Evolutionary conservation across 2,797 vertebrate genomes (phyloP), one percentile per base, ranked within the genome.

Genomic region (Serranus cabrilla): DNA sequence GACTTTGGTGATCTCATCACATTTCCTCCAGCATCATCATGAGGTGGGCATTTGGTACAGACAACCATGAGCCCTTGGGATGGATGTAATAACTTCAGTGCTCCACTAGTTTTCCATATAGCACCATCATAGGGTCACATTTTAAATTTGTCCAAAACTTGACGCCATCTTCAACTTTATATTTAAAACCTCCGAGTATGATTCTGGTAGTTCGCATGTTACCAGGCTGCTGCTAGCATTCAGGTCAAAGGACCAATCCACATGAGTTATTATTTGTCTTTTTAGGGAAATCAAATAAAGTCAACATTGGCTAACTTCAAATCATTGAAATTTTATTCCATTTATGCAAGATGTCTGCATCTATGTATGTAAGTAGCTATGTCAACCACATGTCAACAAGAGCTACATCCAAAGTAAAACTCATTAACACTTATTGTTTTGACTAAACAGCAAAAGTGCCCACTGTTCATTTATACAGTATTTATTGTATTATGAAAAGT

Each of bases 351-450:
- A 31, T 11, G 16, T 11, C 0, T n/a, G 31, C n/a, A 39, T n/a
- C 2, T 8, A 54, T 31, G 27, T 31, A 42, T 18, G 18, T 56
- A 34, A 34, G 34, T 34, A 27, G 27, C 27, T 3, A 34, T 6
- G 34, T 7, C 5, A 23, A 27, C 34, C 27, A 57, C 27, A 37
- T 55, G 54, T 56, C 6, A 20, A 56, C 11, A 37, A n/a, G 31
- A 0, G 1, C 51, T 21, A 45, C 21, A 47, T n/a, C 42, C 1
- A n/a, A n/a, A n/a, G n/a, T n/a, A n/a, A n/a, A n/a, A n/a, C n/a
- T n/a, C n/a, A n/a, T n/a, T n/a, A n/a, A n/a, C n/a, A 27, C 18
- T 46, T 39, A 37, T 27, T 72, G 21, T 62, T 71, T 39, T 39
- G 7, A 37, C 4, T 23, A 50, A 57, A 50, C 6, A 23, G 12